Base-by-base conservation (phyloP, 1,140 invertebrate species). In the Euglossa dilemma region DNA sequence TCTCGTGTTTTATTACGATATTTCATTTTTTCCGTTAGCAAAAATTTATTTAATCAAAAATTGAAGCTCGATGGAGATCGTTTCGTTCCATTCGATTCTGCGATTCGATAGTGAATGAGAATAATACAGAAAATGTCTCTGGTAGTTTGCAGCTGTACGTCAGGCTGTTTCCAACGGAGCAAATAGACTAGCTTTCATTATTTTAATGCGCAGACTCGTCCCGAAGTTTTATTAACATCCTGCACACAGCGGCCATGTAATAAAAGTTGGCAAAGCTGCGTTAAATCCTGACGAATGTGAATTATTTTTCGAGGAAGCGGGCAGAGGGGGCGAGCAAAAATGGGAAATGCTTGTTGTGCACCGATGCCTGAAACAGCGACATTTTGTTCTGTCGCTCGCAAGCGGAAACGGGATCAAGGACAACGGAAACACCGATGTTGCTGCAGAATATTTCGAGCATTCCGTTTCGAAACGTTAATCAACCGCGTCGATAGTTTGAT, bases 221-320 rank as follows among this genome's bases (percentile, higher is more conserved):
- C 36, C 36, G 43, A 79, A 70, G 36, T 79, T 79, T 79, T 79
- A 70, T 70, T 79, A 79, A 79, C 43, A 43, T 47, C 11, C 45
- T 23, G n/a, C 43, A 47, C 18, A 50, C 52, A 69, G 12, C 25
- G 47, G 11, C 6, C 6, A 18, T 36, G 54, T 79, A 79, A 70
- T 70, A 50, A 70, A 79, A 79, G 76, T 79, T 70, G 52, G 43
- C n/a, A 47, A 59, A 69, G 54, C 63, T 57, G 52, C 66, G 64
- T 70, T 79, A 79, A 70, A 79, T 79, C 43, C 64, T 28, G 45
- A 47, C 64, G 64, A 56, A 78, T 78, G 76, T 43, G 76, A 70
- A 70, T 78, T 69, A 69, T 70, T 70, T 79, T 57, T 12, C 9
- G 50, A 14, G 50, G 14, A 14, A 18, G 61, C 36, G 36, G 36